phyloP scores from a whole-genome alignment of 2,888 invertebrate species.

The Zygothrica quintamaculata region DNA sequence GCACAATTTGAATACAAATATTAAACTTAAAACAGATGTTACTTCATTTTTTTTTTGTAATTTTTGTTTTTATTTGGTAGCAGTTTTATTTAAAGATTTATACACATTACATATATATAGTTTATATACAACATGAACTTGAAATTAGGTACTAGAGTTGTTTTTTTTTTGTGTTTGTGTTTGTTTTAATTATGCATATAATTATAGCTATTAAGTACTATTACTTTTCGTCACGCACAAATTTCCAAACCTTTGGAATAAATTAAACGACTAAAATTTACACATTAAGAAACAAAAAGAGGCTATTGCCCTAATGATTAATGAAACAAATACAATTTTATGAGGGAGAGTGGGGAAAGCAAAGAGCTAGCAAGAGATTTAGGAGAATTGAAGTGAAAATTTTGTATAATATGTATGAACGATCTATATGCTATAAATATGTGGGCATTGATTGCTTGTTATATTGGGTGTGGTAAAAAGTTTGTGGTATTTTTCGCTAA shows the following conservation, averaged over 20 bases:
- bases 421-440: slow-evolving; percentile 68
- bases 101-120: slow-evolving; percentile 67
- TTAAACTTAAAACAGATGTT: too few species aligned
- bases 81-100: slow-evolving; percentile 77
- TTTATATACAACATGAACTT: slow-evolving; percentile 74
- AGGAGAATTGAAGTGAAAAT: not conserved
- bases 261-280: slow-evolving; percentile 80
- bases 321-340: slow-evolving; percentile 26
- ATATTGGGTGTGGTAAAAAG: too few species aligned
- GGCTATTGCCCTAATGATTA: slow-evolving; percentile 23
- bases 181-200: slow-evolving; percentile 50
- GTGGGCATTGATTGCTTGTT: slow-evolving; percentile 40
- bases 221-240: slow-evolving; percentile 69
- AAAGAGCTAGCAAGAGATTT: slow-evolving; percentile 5
- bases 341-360: slow-evolving; percentile 12
- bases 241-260: slow-evolving; percentile 78
- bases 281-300: slow-evolving; percentile 71
- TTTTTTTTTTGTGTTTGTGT: too few species aligned
- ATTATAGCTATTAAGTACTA: slow-evolving; percentile 77
- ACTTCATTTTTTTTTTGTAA: not conserved
- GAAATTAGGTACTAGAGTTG: slow-evolving; percentile 72
- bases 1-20: slow-evolving; percentile 9
- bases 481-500: too few species aligned
- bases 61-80: slow-evolving; percentile 65
- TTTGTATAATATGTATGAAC: slow-evolving; percentile 41